These are phyloP conservation scores for Dufourea novaeangliae DNA, from an alignment of 1,140 invertebrate species.

Conservation along the genomic window DNA sequence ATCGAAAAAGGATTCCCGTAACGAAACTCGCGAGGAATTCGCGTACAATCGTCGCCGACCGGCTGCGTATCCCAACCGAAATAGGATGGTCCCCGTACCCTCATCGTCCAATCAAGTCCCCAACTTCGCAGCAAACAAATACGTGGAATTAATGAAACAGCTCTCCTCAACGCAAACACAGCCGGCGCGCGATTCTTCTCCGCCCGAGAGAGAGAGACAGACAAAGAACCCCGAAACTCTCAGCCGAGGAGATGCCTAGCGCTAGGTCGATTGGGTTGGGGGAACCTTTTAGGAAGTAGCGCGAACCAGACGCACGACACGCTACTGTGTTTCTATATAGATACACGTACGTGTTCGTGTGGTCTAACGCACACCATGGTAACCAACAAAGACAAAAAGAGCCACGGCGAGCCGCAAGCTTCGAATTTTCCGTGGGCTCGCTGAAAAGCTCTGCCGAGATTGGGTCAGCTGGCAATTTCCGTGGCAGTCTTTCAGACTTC, in stretches of 20 bases:
- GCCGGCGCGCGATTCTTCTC: neutral
- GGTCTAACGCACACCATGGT: neutral
- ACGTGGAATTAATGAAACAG: conserved; percentile 20
- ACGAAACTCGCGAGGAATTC: neutral
- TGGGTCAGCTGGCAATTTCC: conserved; percentile 60
- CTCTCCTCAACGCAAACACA: neutral
- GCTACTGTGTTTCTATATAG: neutral
- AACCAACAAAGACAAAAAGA: conserved; percentile 49
- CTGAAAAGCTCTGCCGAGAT: conserved; percentile 55
- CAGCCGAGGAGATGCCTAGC: neutral
- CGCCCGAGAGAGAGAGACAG: neutral
- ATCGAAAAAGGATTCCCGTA: neutral
- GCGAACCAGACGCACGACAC: conserved; percentile 18
- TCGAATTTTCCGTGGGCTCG: conserved; percentile 52
- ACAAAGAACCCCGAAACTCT: neutral
- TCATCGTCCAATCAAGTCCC: conserved; percentile 1
- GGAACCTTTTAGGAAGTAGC: conserved; percentile 50
- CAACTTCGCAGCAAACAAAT: neutral
- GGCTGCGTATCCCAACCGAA: neutral
- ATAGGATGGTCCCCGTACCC: conserved; percentile 10
- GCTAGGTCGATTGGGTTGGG: conserved; percentile 30
- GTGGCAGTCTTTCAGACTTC: conserved; percentile 41
- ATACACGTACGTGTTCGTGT: neutral
- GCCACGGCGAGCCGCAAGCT: conserved; percentile 8
- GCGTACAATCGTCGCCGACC: neutral